These are phyloP conservation scores for Hermatobates lingyangjiaoensis DNA, from an alignment of 1,140 invertebrate species.

Conservation along the genomic window DNA sequence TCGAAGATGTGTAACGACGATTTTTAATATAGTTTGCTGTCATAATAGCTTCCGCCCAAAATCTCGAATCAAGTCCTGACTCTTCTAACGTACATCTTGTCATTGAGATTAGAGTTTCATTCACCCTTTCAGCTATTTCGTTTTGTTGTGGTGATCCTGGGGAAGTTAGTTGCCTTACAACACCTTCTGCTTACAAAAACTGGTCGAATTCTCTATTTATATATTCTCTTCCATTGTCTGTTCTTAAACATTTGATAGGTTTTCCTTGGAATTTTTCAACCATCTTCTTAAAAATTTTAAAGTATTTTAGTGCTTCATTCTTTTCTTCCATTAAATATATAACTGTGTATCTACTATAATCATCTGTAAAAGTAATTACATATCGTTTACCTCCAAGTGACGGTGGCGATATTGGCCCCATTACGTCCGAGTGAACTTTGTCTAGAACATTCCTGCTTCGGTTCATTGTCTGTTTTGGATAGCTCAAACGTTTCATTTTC, in stretches of 20 bases:
- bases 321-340: conserved; percentile 9
- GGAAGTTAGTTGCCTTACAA: neutral
- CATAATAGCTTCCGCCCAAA: neutral
- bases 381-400: conserved; percentile 23
- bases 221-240: conserved; percentile 21
- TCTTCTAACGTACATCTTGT: neutral
- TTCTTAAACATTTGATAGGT: conserved; percentile 16
- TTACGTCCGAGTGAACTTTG: conserved; percentile 20
- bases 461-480: neutral
- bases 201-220: conserved; percentile 3
- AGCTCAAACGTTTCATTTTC: neutral
- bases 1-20: neutral
- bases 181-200: conserved; percentile 2
- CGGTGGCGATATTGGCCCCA: conserved; percentile 24
- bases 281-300: conserved; percentile 3
- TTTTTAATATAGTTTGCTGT: neutral
- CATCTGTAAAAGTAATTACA: conserved; percentile 27
- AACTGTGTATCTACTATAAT: conserved; percentile 17
- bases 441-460: conserved; percentile 6
- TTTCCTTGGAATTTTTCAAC: neutral
- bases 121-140: neutral
- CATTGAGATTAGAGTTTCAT: neutral
- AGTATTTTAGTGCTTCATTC: neutral
- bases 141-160: neutral
- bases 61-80: neutral